Evolutionary conservation across 2,113 vertebrate species (phyloP), one percentile per base, ranked within the genome.

Genomic region (Varanus salvator): DNA sequence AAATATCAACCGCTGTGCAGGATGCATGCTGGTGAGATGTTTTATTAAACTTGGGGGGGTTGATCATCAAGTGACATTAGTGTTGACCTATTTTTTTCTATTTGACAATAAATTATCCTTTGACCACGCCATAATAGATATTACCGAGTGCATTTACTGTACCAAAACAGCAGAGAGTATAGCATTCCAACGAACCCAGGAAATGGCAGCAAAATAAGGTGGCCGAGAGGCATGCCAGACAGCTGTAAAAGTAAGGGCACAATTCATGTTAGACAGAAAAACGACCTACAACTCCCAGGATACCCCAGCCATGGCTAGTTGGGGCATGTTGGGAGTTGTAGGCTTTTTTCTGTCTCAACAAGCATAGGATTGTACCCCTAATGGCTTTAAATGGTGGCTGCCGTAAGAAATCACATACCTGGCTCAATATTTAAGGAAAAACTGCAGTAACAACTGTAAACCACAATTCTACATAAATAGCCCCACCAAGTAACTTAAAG

Each of bases 61-160:
- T 97, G 98, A 98, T 98, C 97, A 98, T 97, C 97, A 97, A 97
- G 96, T 98, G 97, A 98, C 98, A 97, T 97, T 97, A 97, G 93
- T 93, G 95, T 97, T 98, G 98, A 98, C 97, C 97, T 97, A 97
- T 98, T 98, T 98, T 97, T 98, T 97, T 98, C 97, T 96, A 97
- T 97, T 97, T 98, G 97, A 97, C 97, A 98, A 98, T 98, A 98
- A 98, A 98, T 98, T 98, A 98, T 97, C 96, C 96, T 96, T 97
- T 97, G 97, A 97, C 97, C 96, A 96, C 91, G 96, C 96, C 96
- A 96, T 97, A 97, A 97, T 93, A 96, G 96, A 97, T 97, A 98
- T 97, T 98, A 97, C 96, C 95, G 94, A 95, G 93, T 96, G 93
- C 95, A 97, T 96, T 96, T 96, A 91, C 96, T 94, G 93, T 94